Conservation (phyloP, 2,888 invertebrate genomes). For the Automeris io region DNA sequence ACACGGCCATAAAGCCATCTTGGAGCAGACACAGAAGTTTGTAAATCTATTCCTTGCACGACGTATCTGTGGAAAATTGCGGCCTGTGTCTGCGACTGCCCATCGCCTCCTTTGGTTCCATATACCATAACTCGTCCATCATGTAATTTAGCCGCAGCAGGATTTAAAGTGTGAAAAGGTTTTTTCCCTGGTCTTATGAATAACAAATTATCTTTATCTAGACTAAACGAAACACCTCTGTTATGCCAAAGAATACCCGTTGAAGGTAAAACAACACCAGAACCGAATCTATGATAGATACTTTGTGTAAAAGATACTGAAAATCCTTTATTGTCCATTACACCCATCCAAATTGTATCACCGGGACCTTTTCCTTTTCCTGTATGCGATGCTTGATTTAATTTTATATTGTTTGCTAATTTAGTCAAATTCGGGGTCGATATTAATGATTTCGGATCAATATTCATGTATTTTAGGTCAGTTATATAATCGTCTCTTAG, state of each 20-base stretch:
- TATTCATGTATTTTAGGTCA: conserved; percentile 52
- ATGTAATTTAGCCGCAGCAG: conserved; percentile 52
- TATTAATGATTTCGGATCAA: conserved; percentile 42
- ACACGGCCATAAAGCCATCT: conserved; percentile 55
- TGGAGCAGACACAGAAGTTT: conserved; percentile 43
- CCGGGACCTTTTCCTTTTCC: conserved; percentile 46
- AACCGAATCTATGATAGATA: conserved; percentile 50
- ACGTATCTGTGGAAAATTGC: conserved; percentile 64
- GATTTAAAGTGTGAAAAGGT: conserved; percentile 58
- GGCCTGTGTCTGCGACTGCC: conserved; percentile 62
- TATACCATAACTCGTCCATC: conserved; percentile 60
- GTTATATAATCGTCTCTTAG: conserved; percentile 49
- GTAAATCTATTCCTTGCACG: conserved; percentile 46
- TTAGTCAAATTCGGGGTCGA: conserved; percentile 31
- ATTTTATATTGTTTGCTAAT: conserved; percentile 42
- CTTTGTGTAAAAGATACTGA: conserved; percentile 69
- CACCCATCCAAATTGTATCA: conserved; percentile 65
- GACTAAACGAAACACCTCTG: conserved; percentile 46
- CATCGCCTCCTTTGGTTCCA: conserved; percentile 63
- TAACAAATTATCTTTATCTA: conserved; percentile 40
- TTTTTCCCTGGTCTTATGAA: conserved; percentile 57
- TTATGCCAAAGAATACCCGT: conserved; percentile 67
- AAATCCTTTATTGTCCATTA: conserved; percentile 61
- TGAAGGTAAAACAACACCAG: conserved; percentile 51
- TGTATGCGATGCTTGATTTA: conserved; percentile 26